phyloP scores from a whole-genome alignment of 2,888 invertebrate species.

The Orthosia incerta region DNA sequence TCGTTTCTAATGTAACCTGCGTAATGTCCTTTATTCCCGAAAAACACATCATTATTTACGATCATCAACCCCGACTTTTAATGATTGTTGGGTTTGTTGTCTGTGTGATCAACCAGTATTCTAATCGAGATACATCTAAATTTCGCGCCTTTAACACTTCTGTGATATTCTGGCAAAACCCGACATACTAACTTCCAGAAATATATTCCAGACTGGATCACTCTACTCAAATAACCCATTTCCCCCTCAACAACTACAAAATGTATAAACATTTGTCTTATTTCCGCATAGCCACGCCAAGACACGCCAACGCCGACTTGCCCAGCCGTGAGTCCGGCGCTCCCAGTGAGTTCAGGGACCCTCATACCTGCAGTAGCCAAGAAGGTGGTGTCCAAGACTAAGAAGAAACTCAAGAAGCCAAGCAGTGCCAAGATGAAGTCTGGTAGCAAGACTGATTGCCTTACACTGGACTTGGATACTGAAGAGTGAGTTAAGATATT shows the following conservation, averaged over 20 bases:
- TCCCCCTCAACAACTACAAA: conserved; percentile 19
- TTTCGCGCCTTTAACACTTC: neutral
- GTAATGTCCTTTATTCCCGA: neutral
- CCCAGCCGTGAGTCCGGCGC: conserved; percentile 83
- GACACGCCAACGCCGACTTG: conserved; percentile 81
- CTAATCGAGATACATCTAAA: neutral
- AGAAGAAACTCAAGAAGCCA: conserved; percentile 77
- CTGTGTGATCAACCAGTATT: neutral
- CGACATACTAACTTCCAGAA: conserved; percentile 5
- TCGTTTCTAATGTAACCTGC: neutral
- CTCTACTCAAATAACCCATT: conserved; percentile 13
- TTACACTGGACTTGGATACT: conserved; percentile 74
- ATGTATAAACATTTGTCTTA: conserved; percentile 17
- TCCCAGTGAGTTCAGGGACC: conserved; percentile 85
- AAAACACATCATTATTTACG: neutral
- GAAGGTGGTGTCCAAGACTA: conserved; percentile 75
- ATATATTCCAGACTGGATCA: conserved; percentile 16
- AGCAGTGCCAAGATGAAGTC: conserved; percentile 78
- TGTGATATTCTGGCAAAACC: neutral
- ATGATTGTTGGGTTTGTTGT: neutral
- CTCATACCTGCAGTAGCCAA: conserved; percentile 74
- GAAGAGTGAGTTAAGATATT: conserved; percentile 79
- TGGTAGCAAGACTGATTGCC: conserved; percentile 74
- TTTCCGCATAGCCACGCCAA: conserved; percentile 77
- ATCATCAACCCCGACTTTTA: neutral